A percentile compares a stretch with the other conserved stretches of the same genome.
phyloP scores from a whole-genome alignment of 2,113 vertebrate genomes.

The Myxocyprinus asiaticus region DNA sequence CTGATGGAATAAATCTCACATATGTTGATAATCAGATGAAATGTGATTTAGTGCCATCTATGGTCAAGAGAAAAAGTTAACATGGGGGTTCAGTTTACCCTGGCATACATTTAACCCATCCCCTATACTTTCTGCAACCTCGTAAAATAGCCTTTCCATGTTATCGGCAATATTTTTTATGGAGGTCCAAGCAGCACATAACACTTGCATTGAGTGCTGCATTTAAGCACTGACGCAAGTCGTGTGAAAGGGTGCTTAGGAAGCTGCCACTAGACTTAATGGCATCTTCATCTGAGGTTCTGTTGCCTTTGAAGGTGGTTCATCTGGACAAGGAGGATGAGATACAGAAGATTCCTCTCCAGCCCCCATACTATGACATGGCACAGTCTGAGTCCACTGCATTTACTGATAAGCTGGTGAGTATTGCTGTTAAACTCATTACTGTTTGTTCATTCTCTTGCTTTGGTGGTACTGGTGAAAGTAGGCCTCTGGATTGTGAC shows the following conservation, averaged over 20 bases:
- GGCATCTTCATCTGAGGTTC: conserved; percentile 52
- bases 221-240: too few relatives aligned
- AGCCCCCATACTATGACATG: conserved; percentile 88
- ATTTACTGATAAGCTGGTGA: conserved; percentile 80
- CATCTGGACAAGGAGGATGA: conserved; percentile 87
- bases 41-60: too few relatives aligned
- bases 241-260: neutral
- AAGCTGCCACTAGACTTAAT: neutral
- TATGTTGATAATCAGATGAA: too few relatives aligned
- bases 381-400: conserved; percentile 74
- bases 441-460: conserved; percentile 14
- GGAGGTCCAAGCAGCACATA: too few relatives aligned
- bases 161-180: too few relatives aligned
- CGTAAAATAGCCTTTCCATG: too few relatives aligned
- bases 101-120: too few relatives aligned
- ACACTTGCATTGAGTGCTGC: too few relatives aligned
- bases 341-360: conserved; percentile 81
- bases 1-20: too few relatives aligned
- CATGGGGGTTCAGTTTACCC: too few relatives aligned
- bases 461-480: neutral
- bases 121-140: too few relatives aligned
- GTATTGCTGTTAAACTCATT: conserved; percentile 56
- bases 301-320: conserved; percentile 76
- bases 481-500: neutral
- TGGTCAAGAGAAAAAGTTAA: too few relatives aligned